Evolutionary conservation across 2,888 invertebrate genomes (phyloP).

Genomic region (Rhabditoides inermis): DNA sequence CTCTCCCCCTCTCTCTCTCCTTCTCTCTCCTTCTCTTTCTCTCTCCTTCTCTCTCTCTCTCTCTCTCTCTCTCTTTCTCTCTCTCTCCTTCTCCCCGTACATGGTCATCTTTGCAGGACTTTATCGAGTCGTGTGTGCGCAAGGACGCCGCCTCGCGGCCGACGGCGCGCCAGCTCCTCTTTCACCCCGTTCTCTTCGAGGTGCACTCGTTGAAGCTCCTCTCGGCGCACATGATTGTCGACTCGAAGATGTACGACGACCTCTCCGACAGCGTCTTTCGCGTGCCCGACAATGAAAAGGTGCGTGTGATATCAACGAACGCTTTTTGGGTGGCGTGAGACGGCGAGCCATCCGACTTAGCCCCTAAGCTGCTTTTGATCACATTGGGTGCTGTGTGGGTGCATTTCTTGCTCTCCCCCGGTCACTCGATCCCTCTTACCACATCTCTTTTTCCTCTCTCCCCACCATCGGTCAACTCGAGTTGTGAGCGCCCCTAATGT

Average conservation of each 20-base stretch:
- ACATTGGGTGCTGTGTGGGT: no score
- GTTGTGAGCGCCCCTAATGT: no score
- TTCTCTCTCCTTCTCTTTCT: no score
- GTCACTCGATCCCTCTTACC: slow-evolving; percentile 4
- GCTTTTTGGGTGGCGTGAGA: no score
- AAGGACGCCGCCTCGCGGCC: slow-evolving; percentile 76
- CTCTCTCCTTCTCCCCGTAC: neutral
- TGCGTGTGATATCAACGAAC: no score
- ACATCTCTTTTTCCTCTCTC: no score
- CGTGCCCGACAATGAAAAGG: slow-evolving; percentile 37
- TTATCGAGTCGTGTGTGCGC: slow-evolving; percentile 79
- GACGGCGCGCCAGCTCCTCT: slow-evolving; percentile 82
- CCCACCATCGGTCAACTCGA: no score
- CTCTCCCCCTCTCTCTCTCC: no score
- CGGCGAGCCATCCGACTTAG: no score
- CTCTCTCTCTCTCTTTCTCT: no score
- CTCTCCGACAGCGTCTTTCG: slow-evolving; percentile 40
- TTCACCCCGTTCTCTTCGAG: slow-evolving; percentile 93
- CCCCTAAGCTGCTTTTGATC: no score
- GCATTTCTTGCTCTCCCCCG: neutral
- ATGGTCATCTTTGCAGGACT: slow-evolving; percentile 61
- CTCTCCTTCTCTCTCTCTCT: no score
- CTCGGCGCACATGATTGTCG: slow-evolving; percentile 78
- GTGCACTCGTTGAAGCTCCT: slow-evolving; percentile 77
- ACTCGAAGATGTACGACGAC: slow-evolving; percentile 63